Percentiles rank a stretch among this genome's conserved stretches.
These are phyloP conservation scores for Gandaritis pyraliata DNA, from an alignment of 2,888 invertebrate species.

Conservation along the genomic window DNA sequence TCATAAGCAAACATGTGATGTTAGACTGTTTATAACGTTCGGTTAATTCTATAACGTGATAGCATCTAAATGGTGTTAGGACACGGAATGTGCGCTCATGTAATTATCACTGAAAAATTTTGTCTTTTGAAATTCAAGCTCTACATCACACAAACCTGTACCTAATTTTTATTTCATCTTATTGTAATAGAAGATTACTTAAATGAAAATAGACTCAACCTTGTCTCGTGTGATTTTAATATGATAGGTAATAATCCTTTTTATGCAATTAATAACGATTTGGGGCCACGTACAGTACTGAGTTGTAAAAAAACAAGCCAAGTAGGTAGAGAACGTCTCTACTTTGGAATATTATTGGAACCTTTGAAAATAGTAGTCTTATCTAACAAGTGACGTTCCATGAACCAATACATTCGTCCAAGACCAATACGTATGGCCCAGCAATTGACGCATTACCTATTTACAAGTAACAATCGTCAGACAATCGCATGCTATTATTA, in stretches of 20 bases:
- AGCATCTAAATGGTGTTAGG: slow-evolving; percentile 53
- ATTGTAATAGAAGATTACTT: background rate
- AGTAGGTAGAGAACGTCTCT: no score
- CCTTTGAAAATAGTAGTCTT: no score
- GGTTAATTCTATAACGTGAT: slow-evolving; percentile 58
- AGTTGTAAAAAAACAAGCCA: no score
- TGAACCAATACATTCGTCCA: no score
- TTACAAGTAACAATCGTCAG: slow-evolving; percentile 8
- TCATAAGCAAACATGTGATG: slow-evolving; percentile 50
- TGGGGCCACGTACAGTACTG: no score
- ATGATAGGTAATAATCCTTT: no score
- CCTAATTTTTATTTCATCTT: background rate
- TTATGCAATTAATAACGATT: no score
- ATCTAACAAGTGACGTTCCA: no score
- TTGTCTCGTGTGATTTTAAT: no score
- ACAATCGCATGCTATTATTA: slow-evolving; percentile 17
- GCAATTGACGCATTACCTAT: background rate
- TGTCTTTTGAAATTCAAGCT: slow-evolving; percentile 17
- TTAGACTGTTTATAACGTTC: slow-evolving; percentile 51
- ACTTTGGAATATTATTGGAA: no score
- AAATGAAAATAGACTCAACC: no score
- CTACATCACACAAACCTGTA: slow-evolving; percentile 2
- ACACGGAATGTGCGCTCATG: slow-evolving; percentile 45
- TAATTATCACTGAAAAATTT: slow-evolving; percentile 28
- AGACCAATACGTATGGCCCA: no score